Percentiles rank a stretch among this genome's conserved stretches.
These are phyloP conservation scores for Mus pahari DNA, from an alignment of 2,113 vertebrate genomes.

Conservation along the genomic window DNA sequence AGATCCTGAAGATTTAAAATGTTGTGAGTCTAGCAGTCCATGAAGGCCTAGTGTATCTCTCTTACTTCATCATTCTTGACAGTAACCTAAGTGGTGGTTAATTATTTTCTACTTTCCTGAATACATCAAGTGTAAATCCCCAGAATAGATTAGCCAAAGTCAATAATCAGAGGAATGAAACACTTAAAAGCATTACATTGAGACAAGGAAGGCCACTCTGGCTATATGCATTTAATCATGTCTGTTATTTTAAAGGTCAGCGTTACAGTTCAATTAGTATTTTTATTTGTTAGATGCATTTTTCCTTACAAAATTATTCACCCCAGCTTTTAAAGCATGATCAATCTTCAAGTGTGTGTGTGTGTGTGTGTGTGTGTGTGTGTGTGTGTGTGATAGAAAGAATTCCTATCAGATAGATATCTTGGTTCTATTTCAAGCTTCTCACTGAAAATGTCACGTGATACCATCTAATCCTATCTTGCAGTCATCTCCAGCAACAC, in stretches of 20 bases:
- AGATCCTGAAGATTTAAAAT: constrained; percentile 55
- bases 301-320: constrained; percentile 69
- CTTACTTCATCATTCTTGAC: constrained; percentile 65
- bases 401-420: constrained; percentile 78
- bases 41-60: constrained; percentile 19
- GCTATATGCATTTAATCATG: constrained; percentile 26
- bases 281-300: constrained; percentile 71
- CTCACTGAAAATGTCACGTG: constrained; percentile 81
- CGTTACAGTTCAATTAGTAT: constrained; percentile 67
- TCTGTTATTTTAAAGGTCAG: constrained; percentile 65
- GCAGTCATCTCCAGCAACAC: constrained; percentile 72
- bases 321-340: constrained; percentile 65
- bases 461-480: constrained; percentile 79
- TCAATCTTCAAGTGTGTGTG: constrained; percentile 78
- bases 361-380: constrained; percentile 57
- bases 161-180: constrained; percentile 65
- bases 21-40: constrained; percentile 50
- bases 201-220: constrained; percentile 65
- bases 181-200: constrained; percentile 73
- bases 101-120: constrained; percentile 76
- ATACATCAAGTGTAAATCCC: constrained; percentile 76
- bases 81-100: constrained; percentile 75
- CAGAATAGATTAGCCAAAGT: constrained; percentile 76
- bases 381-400: constrained; percentile 65
- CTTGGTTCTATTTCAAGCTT: constrained; percentile 77